Evolutionary conservation across 2,888 invertebrate genomes (phyloP).

Genomic region (Blastobasis lacticolella): DNA sequence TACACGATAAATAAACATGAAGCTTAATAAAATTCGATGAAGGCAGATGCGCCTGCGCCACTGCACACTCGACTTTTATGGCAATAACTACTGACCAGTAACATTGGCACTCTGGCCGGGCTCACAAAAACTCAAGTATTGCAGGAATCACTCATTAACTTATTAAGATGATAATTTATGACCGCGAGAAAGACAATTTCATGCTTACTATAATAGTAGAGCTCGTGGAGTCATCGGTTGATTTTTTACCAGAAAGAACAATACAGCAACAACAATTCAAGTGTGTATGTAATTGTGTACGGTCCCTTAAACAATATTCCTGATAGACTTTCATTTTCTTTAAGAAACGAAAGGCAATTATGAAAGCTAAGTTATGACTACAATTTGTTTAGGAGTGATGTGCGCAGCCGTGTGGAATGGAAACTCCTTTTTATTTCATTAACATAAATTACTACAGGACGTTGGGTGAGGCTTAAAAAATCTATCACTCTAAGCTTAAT

Average conservation of each 20-base stretch:
- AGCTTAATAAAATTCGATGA: conserved; percentile 70
- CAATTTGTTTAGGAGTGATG: conserved; percentile 24
- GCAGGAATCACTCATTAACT: conserved; percentile 67
- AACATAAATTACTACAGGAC: conserved; percentile 9
- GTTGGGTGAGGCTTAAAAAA: conserved; percentile 1
- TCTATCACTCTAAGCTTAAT: conserved; percentile 3
- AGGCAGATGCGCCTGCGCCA: conserved; percentile 54
- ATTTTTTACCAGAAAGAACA: conserved; percentile 20
- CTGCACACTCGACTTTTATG: conserved; percentile 46
- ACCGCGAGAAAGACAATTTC: conserved; percentile 53
- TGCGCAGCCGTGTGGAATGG: no score
- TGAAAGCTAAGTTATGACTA: conserved; percentile 6
- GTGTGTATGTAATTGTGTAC: neutral
- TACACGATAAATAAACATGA: conserved; percentile 65
- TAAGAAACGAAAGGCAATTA: neutral
- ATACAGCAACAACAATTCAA: neutral
- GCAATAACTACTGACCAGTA: conserved; percentile 52
- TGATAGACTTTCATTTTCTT: neutral
- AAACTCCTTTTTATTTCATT: conserved; percentile 17
- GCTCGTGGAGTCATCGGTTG: conserved; percentile 26
- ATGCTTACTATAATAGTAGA: conserved; percentile 35
- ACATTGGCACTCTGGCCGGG: conserved; percentile 42
- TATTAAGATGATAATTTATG: conserved; percentile 72
- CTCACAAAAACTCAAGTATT: conserved; percentile 59
- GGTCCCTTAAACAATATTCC: neutral